Evolutionary conservation across 2,888 invertebrate genomes (phyloP).

Genomic region (Ectobius pallidus): DNA sequence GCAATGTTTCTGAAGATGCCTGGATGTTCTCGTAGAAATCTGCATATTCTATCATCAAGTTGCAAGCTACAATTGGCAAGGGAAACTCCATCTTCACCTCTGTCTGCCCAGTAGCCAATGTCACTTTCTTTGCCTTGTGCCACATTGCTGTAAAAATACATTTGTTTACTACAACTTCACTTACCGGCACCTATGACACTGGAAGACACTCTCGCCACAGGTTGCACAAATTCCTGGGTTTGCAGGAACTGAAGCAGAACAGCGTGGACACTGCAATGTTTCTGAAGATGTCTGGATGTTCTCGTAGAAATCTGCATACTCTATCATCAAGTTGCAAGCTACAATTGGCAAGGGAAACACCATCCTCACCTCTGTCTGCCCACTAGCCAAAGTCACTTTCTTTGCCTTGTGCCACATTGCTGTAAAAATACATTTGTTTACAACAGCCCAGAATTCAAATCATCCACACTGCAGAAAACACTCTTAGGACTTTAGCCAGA

Average conservation of each 20-base stretch:
- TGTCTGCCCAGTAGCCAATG: constrained; percentile 87
- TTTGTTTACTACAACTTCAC: constrained; percentile 44
- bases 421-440: too few relatives aligned
- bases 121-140: constrained; percentile 95
- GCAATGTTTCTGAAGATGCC: constrained; percentile 90
- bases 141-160: constrained; percentile 70
- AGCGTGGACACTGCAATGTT: constrained; percentile 93
- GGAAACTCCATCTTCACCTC: constrained; percentile 98
- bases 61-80: constrained; percentile 95
- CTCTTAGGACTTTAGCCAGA: too few relatives aligned
- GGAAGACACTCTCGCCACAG: constrained; percentile 98
- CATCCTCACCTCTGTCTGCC: constrained; percentile 94
- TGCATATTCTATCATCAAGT: constrained; percentile 97
- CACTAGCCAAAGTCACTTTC: constrained; percentile 85
- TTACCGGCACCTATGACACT: constrained; percentile 95
- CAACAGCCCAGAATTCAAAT: too few relatives aligned
- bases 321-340: constrained; percentile 97
- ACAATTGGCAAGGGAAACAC: constrained; percentile 97
- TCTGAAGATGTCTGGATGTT: constrained; percentile 93
- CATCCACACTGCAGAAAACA: too few relatives aligned
- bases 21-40: constrained; percentile 97
- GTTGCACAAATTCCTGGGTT: constrained; percentile 97
- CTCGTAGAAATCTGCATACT: constrained; percentile 97
- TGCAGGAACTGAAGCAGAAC: constrained; percentile 95
- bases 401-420: constrained; percentile 98